Conservation (phyloP, 92 coral and sea anemone genomes). For the Paragorgia papillata region DNA sequence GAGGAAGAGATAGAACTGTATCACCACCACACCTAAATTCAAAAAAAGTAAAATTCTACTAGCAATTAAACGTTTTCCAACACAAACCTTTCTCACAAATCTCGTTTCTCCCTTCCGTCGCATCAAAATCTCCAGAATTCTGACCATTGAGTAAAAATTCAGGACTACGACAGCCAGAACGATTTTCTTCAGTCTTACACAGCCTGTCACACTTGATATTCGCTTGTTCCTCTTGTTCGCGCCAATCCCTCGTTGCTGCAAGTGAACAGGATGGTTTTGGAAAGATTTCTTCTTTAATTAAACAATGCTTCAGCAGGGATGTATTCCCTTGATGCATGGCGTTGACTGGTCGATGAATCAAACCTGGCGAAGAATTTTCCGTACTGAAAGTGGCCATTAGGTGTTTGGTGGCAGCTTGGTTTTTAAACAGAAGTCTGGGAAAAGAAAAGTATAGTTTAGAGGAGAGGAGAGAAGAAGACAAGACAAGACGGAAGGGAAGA, state of each 20-base stretch:
- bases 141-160: slow-evolving; percentile 5
- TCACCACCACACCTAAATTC: too few relatives aligned
- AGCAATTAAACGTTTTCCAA: not conserved
- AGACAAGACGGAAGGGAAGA: too few relatives aligned
- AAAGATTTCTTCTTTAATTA: slow-evolving; percentile 1
- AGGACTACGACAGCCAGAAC: not conserved
- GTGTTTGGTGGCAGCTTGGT: not conserved
- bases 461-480: too few relatives aligned
- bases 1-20: too few relatives aligned
- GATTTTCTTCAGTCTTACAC: not conserved
- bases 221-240: not conserved
- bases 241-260: not conserved
- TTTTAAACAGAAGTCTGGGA: too few relatives aligned
- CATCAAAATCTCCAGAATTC: not conserved
- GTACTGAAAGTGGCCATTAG: not conserved
- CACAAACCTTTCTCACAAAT: not conserved
- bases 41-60: too few relatives aligned
- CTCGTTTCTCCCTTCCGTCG: not conserved
- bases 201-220: not conserved
- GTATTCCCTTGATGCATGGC: not conserved
- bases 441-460: too few relatives aligned
- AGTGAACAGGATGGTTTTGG: not conserved
- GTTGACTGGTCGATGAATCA: not conserved
- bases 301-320: not conserved
- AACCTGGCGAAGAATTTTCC: not conserved